Evolutionary conservation across 2,113 vertebrate species (phyloP).

Genomic region (Cricetomys ansorgei): DNA sequence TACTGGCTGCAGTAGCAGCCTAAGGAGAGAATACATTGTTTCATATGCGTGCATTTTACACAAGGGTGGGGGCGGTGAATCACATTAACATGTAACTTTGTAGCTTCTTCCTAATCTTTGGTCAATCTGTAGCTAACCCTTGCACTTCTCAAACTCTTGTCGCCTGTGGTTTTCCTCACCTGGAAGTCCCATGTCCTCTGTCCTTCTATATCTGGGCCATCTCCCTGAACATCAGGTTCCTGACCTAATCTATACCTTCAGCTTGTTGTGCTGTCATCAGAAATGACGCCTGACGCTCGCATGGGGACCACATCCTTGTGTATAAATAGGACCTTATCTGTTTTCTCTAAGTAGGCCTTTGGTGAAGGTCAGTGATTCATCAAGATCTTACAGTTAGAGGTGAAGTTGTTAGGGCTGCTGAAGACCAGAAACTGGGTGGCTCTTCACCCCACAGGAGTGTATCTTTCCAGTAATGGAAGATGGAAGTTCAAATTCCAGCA

Average conservation of each 20-base stretch:
- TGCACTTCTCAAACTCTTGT: background rate
- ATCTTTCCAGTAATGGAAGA: background rate
- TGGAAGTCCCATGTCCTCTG: background rate
- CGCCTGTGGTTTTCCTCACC: background rate
- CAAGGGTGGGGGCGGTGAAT: background rate
- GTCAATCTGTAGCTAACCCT: background rate
- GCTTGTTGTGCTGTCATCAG: background rate
- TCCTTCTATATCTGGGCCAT: background rate
- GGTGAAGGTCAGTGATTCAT: background rate
- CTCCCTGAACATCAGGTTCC: background rate
- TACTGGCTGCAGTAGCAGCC: too few species aligned
- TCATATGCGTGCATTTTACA: background rate
- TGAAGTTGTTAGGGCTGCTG: background rate
- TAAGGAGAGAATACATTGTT: rapidly evolving
- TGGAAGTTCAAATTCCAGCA: background rate
- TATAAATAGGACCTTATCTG: rapidly evolving
- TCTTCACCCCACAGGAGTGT: background rate
- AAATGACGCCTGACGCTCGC: background rate
- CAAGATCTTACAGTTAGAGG: rapidly evolving
- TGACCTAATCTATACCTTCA: background rate
- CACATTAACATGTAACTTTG: background rate
- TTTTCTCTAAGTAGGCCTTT: background rate
- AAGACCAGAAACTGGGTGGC: rapidly evolving
- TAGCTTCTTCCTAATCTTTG: background rate
- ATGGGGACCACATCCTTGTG: rapidly evolving